Evolutionary conservation across 2,888 invertebrate species (phyloP).

Genomic region (Eristalis arbustorum): DNA sequence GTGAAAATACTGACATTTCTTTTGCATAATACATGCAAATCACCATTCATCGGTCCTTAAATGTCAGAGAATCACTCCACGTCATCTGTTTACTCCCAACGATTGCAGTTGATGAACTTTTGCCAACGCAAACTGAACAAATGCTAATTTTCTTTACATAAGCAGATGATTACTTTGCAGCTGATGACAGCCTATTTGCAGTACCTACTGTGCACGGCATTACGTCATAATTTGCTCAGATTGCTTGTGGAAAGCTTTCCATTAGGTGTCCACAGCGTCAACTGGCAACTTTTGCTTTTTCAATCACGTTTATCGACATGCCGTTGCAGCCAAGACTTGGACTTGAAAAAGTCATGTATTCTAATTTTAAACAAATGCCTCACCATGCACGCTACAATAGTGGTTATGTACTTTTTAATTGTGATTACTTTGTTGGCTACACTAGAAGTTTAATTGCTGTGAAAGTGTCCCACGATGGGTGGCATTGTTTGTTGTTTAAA

Average conservation of each 20-base stretch:
- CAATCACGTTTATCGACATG: neutral
- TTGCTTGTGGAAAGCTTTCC: neutral
- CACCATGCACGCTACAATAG: neutral
- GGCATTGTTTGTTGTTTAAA: no score
- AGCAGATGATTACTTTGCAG: neutral
- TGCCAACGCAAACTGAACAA: neutral
- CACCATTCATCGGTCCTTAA: no score
- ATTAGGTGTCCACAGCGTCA: neutral
- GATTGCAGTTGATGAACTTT: neutral
- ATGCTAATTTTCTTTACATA: neutral
- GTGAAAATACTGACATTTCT: no score
- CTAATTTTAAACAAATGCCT: neutral
- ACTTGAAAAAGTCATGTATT: neutral
- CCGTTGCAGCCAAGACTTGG: neutral
- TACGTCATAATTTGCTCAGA: neutral
- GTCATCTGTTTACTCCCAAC: neutral
- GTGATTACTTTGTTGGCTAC: neutral
- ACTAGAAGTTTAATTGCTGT: neutral
- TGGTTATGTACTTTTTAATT: neutral
- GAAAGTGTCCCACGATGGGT: neutral
- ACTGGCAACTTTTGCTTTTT: neutral
- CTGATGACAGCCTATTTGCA: neutral
- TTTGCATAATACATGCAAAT: no score
- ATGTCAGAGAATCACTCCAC: neutral
- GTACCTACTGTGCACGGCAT: neutral